These are phyloP conservation scores for Fissipunctia ypsillon DNA, from an alignment of 2,888 invertebrate genomes.

Conservation along the genomic window DNA sequence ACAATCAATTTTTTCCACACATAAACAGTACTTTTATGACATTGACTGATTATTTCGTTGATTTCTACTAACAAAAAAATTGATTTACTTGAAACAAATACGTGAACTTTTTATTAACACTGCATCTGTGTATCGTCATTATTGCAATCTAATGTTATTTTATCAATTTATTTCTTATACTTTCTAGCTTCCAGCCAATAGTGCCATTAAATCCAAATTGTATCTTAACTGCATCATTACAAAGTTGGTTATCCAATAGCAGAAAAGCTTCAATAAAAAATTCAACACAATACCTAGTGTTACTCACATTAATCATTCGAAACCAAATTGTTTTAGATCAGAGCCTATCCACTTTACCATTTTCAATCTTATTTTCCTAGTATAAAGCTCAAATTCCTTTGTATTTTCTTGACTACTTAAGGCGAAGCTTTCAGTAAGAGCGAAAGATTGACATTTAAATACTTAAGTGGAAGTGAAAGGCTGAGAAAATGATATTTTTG, in stretches of 20 bases:
- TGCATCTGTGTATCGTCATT: slow-evolving; percentile 69
- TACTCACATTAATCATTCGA: slow-evolving; percentile 88
- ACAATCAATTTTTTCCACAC: slow-evolving; percentile 8
- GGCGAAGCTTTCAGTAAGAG: slow-evolving; percentile 76
- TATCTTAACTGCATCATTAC: slow-evolving; percentile 40
- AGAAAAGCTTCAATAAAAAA: slow-evolving; percentile 63
- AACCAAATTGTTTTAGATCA: slow-evolving; percentile 87
- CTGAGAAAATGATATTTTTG: slow-evolving; percentile 88
- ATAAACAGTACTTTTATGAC: slow-evolving; percentile 36
- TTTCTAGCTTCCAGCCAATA: slow-evolving; percentile 79
- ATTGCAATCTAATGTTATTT: slow-evolving; percentile 83
- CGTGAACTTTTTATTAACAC: slow-evolving; percentile 70
- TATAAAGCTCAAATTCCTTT: slow-evolving; percentile 68
- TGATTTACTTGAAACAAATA: slow-evolving; percentile 58
- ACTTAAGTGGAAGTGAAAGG: slow-evolving; percentile 90
- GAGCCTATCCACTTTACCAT: slow-evolving; percentile 54
- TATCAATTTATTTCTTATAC: slow-evolving; percentile 82
- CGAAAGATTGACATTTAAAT: slow-evolving; percentile 90
- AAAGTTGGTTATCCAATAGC: slow-evolving; percentile 66
- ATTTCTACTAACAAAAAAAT: slow-evolving; percentile 31
- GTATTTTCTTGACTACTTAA: slow-evolving; percentile 69
- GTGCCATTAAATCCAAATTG: slow-evolving; percentile 38
- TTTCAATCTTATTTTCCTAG: slow-evolving; percentile 64
- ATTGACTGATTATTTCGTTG: slow-evolving; percentile 56
- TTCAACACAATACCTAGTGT: slow-evolving; percentile 77